Conservation (phyloP, 2,797 vertebrate genomes). For the Myotis pilosus region DNA sequence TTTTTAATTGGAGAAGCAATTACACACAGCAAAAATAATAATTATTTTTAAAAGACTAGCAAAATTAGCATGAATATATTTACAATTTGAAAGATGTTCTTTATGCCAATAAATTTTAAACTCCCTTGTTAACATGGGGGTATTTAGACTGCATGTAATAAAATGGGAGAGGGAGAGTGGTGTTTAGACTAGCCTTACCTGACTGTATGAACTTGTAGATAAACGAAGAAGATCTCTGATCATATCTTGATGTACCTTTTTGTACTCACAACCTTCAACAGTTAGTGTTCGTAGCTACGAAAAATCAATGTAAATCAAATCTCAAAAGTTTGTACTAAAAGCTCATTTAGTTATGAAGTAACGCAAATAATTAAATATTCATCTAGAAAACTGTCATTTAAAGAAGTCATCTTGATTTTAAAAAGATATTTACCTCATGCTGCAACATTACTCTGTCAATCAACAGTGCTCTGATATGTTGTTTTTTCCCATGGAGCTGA, state of each 20-base stretch:
- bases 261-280: slow-evolving; percentile 95
- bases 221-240: slow-evolving; percentile 94
- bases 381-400: neutral
- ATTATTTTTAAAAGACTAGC: slow-evolving; percentile 9
- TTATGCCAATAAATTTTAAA: neutral
- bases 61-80: slow-evolving; percentile 32
- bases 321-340: slow-evolving; percentile 10
- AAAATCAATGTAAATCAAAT: slow-evolving; percentile 52
- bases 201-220: slow-evolving; percentile 97
- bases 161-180: neutral
- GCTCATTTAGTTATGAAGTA: slow-evolving; percentile 17
- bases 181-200: slow-evolving; percentile 83
- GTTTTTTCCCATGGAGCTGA: slow-evolving; percentile 96
- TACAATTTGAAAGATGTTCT: slow-evolving; percentile 15
- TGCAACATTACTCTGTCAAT: slow-evolving; percentile 99
- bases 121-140: neutral
- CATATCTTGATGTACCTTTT: slow-evolving; percentile 92
- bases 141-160: neutral
- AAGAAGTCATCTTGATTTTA: neutral
- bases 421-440: slow-evolving; percentile 90
- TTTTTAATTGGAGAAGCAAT: neutral
- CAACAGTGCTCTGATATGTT: slow-evolving; percentile 95
- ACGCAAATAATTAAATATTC: neutral
- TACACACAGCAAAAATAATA: neutral
- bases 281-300: slow-evolving; percentile 93